Percentiles rank a stretch among this genome's conserved stretches.
Evolutionary conservation across 2,797 vertebrate species (phyloP).

Genomic region (Cichlasoma orientale): DNA sequence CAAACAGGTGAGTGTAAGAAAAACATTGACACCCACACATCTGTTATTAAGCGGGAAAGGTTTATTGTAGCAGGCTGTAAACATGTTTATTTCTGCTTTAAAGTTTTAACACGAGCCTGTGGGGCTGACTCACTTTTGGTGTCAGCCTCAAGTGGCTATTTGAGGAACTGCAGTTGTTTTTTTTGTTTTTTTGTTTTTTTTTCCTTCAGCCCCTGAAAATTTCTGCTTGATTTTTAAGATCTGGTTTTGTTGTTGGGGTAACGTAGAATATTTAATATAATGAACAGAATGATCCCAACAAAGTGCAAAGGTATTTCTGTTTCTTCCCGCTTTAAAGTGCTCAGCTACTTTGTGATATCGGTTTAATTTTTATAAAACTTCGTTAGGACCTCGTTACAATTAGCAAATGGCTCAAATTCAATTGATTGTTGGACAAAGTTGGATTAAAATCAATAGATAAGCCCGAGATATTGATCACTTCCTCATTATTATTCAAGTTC

Average conservation of each 20-base stretch:
- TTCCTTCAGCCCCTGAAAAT: neutral
- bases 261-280: neutral
- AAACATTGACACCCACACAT: no score
- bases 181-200: neutral
- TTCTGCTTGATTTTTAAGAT: neutral
- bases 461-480: slow-evolving; percentile 12
- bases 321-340: neutral
- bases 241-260: neutral
- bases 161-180: neutral
- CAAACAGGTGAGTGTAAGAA: no score
- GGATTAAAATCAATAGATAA: slow-evolving; percentile 24
- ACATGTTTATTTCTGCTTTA: no score
- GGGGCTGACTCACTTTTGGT: neutral
- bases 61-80: no score
- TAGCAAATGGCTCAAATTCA: neutral
- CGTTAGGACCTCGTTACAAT: neutral
- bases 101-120: no score
- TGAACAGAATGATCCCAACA: neutral
- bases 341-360: neutral
- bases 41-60: no score
- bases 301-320: neutral
- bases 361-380: neutral
- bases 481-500: neutral
- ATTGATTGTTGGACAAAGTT: slow-evolving; percentile 3
- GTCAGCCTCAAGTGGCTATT: neutral